Conservation (phyloP, 2,113 vertebrate species). For the Anarhynchus alexandrinus region DNA sequence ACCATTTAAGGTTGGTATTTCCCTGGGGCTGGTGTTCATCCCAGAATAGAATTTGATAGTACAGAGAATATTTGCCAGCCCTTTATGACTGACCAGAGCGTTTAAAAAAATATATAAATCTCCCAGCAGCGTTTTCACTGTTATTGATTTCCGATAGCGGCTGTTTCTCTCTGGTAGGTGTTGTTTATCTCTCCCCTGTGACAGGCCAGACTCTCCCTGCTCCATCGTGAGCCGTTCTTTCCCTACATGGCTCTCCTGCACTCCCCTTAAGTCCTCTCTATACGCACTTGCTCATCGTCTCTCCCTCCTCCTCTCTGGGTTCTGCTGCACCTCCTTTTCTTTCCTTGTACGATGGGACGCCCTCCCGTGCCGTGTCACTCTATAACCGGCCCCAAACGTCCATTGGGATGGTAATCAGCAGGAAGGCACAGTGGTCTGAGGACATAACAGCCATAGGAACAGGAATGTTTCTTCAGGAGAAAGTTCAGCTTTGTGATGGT, state of each 20-base stretch:
- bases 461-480: background rate
- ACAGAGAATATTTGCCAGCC: constrained; percentile 33
- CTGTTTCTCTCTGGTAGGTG: background rate
- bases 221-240: background rate
- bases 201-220: background rate
- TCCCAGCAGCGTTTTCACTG: background rate
- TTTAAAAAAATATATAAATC: background rate
- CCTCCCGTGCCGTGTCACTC: background rate
- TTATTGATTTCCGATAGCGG: background rate
- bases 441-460: background rate
- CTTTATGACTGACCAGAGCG: background rate
- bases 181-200: background rate
- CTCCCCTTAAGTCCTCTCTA: background rate
- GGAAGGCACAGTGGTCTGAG: background rate
- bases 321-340: background rate
- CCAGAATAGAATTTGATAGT: constrained; percentile 48
- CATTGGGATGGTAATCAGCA: background rate
- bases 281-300: background rate
- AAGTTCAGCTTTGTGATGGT: background rate
- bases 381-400: background rate
- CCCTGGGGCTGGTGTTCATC: constrained; percentile 10
- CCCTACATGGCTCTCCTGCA: background rate
- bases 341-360: background rate
- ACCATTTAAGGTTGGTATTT: constrained; percentile 62
- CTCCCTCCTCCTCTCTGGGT: background rate